Conservation (phyloP, 2,113 vertebrate species). For the Pogonocichla stellata region DNA sequence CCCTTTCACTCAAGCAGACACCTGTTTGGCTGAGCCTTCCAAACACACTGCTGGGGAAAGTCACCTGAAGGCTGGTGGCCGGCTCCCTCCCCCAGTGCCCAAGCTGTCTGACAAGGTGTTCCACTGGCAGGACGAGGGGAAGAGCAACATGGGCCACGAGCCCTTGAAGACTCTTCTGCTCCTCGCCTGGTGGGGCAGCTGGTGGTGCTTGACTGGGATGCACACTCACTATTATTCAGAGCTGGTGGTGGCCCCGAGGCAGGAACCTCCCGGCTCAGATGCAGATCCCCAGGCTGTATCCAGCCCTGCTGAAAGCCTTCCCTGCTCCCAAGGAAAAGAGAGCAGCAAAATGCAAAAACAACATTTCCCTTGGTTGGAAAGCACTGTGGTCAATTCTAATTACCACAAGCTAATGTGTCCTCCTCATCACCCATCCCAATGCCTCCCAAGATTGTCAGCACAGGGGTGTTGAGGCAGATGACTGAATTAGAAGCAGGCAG, state of each 20-base stretch:
- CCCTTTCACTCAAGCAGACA: not conserved
- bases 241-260: not conserved
- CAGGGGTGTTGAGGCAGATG: not conserved
- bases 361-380: not conserved
- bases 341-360: not conserved
- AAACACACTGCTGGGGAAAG: not conserved
- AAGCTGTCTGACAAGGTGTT: not conserved
- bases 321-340: not conserved
- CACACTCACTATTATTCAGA: not conserved
- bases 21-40: not conserved
- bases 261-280: not conserved
- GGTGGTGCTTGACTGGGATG: not conserved
- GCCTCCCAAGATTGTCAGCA: not conserved
- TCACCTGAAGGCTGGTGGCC: not conserved
- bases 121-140: not conserved
- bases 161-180: not conserved
- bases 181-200: not conserved
- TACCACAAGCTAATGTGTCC: not conserved
- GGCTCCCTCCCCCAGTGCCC: not conserved
- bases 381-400: not conserved
- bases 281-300: not conserved
- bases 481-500: not conserved
- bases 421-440: not conserved
- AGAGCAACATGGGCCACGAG: not conserved
- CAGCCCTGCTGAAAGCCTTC: not conserved